These are phyloP conservation scores for Plotosus lineatus DNA, from an alignment of 2,113 vertebrate genomes.

Conservation along the genomic window DNA sequence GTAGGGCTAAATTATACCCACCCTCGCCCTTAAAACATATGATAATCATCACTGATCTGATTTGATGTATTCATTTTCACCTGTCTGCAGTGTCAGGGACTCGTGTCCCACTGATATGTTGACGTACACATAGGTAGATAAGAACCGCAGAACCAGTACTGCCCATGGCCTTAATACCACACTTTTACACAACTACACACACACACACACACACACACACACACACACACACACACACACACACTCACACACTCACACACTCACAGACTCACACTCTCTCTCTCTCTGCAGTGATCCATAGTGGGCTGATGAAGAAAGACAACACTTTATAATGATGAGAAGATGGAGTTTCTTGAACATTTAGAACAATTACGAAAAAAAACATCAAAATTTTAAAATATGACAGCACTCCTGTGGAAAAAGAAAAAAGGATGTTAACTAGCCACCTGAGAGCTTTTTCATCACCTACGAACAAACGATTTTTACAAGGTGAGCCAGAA, in stretches of 20 bases:
- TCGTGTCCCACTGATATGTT: slow-evolving; percentile 29
- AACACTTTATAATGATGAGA: background rate
- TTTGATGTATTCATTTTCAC: slow-evolving; percentile 58
- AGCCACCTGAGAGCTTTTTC: slow-evolving; percentile 62
- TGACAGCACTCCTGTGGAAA: slow-evolving; percentile 60
- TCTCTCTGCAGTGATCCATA: background rate
- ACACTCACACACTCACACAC: background rate
- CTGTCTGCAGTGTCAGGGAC: slow-evolving; percentile 25
- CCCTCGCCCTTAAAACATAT: slow-evolving; percentile 25
- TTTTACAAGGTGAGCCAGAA: slow-evolving; percentile 63
- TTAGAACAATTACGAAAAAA: too few species aligned
- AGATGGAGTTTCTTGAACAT: background rate
- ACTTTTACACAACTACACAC: slow-evolving; percentile 26
- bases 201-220: slow-evolving; percentile 5
- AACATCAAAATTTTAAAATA: background rate
- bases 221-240: background rate
- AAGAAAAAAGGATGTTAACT: slow-evolving; percentile 59
- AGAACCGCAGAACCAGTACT: slow-evolving; percentile 53
- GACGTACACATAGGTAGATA: slow-evolving; percentile 59
- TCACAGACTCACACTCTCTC: background rate
- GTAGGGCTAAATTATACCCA: slow-evolving; percentile 49
- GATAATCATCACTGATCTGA: slow-evolving; percentile 55
- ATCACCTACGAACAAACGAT: slow-evolving; percentile 60
- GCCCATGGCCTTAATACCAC: slow-evolving; percentile 57
- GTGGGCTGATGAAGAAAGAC: background rate